Evolutionary conservation across 2,888 invertebrate genomes (phyloP).

Genomic region (Belgica antarctica): DNA sequence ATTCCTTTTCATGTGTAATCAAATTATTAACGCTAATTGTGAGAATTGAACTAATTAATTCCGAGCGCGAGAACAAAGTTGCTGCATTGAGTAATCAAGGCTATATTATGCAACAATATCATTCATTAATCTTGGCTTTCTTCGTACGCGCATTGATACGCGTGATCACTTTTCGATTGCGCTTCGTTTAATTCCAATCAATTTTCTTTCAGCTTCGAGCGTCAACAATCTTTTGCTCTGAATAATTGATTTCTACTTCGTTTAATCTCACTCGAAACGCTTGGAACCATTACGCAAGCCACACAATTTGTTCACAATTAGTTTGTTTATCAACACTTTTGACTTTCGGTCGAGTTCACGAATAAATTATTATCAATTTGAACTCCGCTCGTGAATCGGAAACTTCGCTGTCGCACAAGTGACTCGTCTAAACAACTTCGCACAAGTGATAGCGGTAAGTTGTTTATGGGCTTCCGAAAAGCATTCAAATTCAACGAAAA

Average conservation of each 20-base stretch:
- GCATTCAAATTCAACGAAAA: conserved; percentile 32
- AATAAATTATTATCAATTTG: not conserved
- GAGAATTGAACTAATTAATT: conserved; percentile 23
- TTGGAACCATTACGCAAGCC: not conserved
- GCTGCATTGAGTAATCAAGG: conserved; percentile 23
- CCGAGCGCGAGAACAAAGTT: conserved; percentile 28
- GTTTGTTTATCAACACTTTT: conserved; percentile 26
- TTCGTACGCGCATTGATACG: conserved; percentile 14
- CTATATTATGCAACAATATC: not conserved
- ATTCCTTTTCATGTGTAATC: conserved; percentile 6
- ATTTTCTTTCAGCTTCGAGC: not conserved
- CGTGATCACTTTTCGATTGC: conserved; percentile 31
- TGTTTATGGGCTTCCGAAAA: conserved; percentile 37
- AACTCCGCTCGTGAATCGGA: not conserved
- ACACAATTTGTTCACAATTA: conserved; percentile 17
- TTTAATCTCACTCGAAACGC: not conserved
- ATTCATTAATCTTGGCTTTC: not conserved
- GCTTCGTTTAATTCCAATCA: conserved; percentile 39
- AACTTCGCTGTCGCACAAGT: not conserved
- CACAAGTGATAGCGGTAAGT: too few species aligned
- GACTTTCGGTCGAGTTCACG: not conserved
- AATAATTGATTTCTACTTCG: conserved; percentile 7
- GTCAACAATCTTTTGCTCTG: not conserved
- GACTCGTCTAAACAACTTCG: conserved; percentile 13
- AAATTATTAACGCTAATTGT: conserved; percentile 42